These are phyloP conservation scores for Calonectris borealis DNA, from an alignment of 2,113 vertebrate genomes.

Conservation along the genomic window DNA sequence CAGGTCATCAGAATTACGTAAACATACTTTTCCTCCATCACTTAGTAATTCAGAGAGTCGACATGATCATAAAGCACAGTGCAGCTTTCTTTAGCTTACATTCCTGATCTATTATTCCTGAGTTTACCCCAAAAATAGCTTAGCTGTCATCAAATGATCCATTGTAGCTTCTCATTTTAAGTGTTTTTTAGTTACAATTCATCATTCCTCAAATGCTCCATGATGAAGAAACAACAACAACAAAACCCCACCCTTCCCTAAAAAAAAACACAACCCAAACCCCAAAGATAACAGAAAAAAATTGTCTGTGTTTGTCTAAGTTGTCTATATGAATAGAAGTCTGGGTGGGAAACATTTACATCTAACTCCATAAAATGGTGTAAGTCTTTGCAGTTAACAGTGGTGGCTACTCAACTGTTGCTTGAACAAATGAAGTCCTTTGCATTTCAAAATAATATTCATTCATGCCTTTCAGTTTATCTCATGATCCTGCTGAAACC, in stretches of 20 bases:
- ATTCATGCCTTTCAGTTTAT: constrained; percentile 11
- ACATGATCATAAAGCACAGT: not conserved
- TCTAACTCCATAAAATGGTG: not conserved
- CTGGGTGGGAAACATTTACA: not conserved
- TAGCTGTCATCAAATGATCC: not conserved
- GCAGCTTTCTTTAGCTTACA: not conserved
- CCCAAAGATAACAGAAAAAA: not conserved
- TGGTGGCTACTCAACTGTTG: not conserved
- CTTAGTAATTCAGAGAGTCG: not conserved
- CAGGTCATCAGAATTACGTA: not conserved
- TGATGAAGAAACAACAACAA: not conserved
- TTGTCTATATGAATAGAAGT: not conserved
- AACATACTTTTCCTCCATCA: not conserved
- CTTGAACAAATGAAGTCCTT: not conserved
- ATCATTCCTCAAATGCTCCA: not conserved
- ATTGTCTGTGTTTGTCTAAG: not conserved
- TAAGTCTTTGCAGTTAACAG: not conserved
- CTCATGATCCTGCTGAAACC: constrained; percentile 6
- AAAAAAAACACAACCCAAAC: not conserved
- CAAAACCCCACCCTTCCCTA: not conserved
- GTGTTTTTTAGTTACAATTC: not conserved
- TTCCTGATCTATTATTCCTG: not conserved
- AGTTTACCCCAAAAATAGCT: not conserved
- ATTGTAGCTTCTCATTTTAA: not conserved
- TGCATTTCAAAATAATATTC: constrained; percentile 17